Evolutionary conservation across 2,113 vertebrate genomes (phyloP), one percentile per base, ranked within the genome.

Genomic region (Himantopus leucocephalus): DNA sequence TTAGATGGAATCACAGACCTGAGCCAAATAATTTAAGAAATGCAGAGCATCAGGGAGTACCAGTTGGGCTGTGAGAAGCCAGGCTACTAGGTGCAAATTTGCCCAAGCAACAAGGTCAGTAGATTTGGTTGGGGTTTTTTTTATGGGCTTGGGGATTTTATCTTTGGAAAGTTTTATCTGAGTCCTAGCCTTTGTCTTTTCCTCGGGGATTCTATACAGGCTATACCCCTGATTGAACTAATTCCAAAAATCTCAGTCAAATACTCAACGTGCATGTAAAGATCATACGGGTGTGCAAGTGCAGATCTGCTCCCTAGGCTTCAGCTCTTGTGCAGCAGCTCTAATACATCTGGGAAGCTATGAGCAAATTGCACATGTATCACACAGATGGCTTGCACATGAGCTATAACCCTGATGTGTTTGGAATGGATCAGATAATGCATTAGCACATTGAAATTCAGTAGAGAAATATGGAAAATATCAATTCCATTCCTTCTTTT

Each of bases 381-480:
- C 53, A 64, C 71, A 88, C 88, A 88, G 66, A 68, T 88, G 71
- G 53, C 39, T 85, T 90, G 41, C 78, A 72, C 45, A 18, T 50
- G 74, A 90, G 77, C 52, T 85, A 29, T 88, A 91, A 14, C 43
- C 24, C 34, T 64, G 45, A 47, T 79, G 27, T 56, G 58, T 68
- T 92, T 63, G 48, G 52, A 87, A 88, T 37, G 60, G 60, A 82
- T 39, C 37, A 88, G 66, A 47, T 59, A 93, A 68, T 82, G 43
- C 81, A 72, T 92, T 68, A 90, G 34, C 82, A 76, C 58, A 58
- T 26, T 77, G 59, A 80, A 87, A 94, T 91, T 94, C 79, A 50
- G 85, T 21, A 70, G 71, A 95, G n/a, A 59, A 76, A 73, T 62
- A 73, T 16, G n/a, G 55, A 95, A 93, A 93, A 73, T 88, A 88